Conservation (phyloP, 2,888 invertebrate genomes). For the Agrotis clavis region DNA sequence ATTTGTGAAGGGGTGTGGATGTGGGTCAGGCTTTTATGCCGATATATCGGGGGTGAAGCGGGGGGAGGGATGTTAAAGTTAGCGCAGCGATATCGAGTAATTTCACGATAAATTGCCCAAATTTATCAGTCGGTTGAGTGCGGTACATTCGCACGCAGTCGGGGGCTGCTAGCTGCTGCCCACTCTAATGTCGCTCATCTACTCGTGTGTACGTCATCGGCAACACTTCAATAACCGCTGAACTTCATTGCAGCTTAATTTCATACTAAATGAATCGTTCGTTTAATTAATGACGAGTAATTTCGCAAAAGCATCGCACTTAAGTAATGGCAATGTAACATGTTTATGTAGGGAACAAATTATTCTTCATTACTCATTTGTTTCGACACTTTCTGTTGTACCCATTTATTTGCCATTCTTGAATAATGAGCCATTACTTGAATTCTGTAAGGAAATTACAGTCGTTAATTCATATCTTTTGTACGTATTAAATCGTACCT, state of each 20-base stretch:
- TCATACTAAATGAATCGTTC: conserved; percentile 18
- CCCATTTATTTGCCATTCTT: neutral
- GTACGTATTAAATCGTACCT: conserved; percentile 15
- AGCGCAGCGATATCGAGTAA: conserved; percentile 76
- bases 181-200: conserved; percentile 68
- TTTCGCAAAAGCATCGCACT: conserved; percentile 17
- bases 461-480: conserved; percentile 19
- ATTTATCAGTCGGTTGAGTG: conserved; percentile 81
- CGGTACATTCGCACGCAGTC: conserved; percentile 73
- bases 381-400: neutral
- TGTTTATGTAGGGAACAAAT: conserved; percentile 12
- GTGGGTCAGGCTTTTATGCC: conserved; percentile 50
- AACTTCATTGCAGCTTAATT: conserved; percentile 19
- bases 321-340: conserved; percentile 11
- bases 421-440: neutral
- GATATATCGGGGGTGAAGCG: conserved; percentile 51
- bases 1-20: conserved; percentile 31
- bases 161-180: conserved; percentile 38
- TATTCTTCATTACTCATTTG: conserved; percentile 2
- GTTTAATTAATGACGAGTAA: conserved; percentile 35
- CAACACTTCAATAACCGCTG: conserved; percentile 64
- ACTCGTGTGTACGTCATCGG: conserved; percentile 70
- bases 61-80: conserved; percentile 64
- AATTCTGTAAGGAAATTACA: conserved; percentile 6
- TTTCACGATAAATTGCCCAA: conserved; percentile 80